A percentile compares a stretch with the other conserved stretches of the same genome.
phyloP scores from a whole-genome alignment of 2,888 invertebrate genomes.

The Thalpophila matura region DNA sequence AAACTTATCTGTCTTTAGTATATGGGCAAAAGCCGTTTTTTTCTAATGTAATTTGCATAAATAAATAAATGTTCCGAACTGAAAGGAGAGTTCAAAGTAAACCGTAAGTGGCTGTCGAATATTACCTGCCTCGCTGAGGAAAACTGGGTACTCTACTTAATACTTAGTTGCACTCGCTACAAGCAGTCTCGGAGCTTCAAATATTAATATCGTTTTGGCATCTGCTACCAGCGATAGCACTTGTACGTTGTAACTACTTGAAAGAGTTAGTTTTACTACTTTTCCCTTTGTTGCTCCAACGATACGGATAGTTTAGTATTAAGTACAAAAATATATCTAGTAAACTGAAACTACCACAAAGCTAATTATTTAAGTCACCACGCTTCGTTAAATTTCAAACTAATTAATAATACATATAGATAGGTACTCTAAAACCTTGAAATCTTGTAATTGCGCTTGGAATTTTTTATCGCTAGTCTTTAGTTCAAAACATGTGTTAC shows the following conservation, averaged over 20 bases:
- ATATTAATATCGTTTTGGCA: conserved; percentile 54
- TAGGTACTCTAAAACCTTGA: conserved; percentile 52
- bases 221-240: conserved; percentile 41
- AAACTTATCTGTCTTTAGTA: too few species aligned
- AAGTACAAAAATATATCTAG: conserved; percentile 13
- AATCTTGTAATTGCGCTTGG: conserved; percentile 33
- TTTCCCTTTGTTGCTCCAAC: not conserved
- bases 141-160: conserved; percentile 31
- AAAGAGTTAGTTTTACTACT: conserved; percentile 35
- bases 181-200: conserved; percentile 33
- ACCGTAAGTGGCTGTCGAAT: conserved; percentile 17
- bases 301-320: conserved; percentile 7
- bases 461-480: conserved; percentile 40
- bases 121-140: conserved; percentile 18
- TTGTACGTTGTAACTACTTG: conserved; percentile 31
- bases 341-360: conserved; percentile 4
- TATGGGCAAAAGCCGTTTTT: too few species aligned
- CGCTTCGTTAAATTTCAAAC: conserved; percentile 53
- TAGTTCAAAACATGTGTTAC: conserved; percentile 43
- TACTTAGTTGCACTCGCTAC: conserved; percentile 40
- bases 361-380: conserved; percentile 23
- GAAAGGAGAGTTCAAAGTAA: conserved; percentile 11
- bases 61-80: not conserved
- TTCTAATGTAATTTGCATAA: too few species aligned
- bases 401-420: conserved; percentile 44